Conservation (phyloP, 2,888 invertebrate genomes). For the Polydrusus tereticollis region DNA sequence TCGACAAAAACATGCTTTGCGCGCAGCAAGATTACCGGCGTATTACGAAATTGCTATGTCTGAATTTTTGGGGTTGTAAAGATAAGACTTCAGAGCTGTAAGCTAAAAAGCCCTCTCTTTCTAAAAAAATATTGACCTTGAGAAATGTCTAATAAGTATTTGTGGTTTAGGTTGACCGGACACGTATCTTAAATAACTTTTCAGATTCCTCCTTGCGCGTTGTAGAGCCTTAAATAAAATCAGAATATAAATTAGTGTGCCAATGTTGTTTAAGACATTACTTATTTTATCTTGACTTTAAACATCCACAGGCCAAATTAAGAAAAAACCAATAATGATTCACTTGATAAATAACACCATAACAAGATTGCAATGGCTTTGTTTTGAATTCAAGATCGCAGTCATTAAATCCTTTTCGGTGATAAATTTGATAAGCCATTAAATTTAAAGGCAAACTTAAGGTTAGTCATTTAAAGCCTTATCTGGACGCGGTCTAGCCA, state of each 20-base stretch:
- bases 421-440: constrained; percentile 36
- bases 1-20: too few species aligned
- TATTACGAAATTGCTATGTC: too few species aligned
- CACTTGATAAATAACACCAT: constrained; percentile 15
- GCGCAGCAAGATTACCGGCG: too few species aligned
- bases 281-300: neutral
- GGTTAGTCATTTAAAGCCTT: constrained; percentile 22
- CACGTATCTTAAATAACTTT: too few species aligned
- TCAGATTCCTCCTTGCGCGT: too few species aligned
- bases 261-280: constrained; percentile 15
- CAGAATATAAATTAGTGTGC: constrained; percentile 11
- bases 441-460: constrained; percentile 32
- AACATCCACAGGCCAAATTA: constrained; percentile 18
- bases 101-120: too few species aligned
- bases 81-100: too few species aligned
- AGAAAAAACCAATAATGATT: constrained; percentile 10
- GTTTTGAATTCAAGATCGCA: constrained; percentile 24
- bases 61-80: too few species aligned
- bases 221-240: neutral
- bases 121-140: too few species aligned
- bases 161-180: too few species aligned
- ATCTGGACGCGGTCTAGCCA: constrained; percentile 17
- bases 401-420: constrained; percentile 27
- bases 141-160: too few species aligned
- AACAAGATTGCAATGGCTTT: constrained; percentile 12